Evolutionary conservation across 2,888 invertebrate species (phyloP), one percentile per base, ranked within the genome.

Genomic region (Thelaira solivaga): DNA sequence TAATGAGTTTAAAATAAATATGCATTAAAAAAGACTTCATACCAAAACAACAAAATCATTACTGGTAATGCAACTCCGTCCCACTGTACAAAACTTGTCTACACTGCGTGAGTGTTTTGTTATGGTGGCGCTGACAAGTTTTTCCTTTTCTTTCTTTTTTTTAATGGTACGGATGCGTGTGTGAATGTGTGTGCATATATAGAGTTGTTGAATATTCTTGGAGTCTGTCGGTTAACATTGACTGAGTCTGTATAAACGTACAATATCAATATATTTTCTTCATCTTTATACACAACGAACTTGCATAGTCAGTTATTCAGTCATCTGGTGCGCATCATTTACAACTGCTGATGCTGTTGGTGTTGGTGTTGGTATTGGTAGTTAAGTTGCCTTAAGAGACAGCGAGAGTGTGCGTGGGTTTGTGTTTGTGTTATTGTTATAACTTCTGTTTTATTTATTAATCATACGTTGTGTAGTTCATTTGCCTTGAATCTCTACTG

Each of bases 401-500:
- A n/a, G n/a, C n/a, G n/a, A n/a, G n/a, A n/a, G 31, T 49, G 11
- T 24, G 51, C 29, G 22, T 36, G 41, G 8, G 31, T 47, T 2
- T 16, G 20, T 57, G 16, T n/a, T 22, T 31, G n/a, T n/a, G 5
- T 39, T 10, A 39, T 10, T 13, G 4, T 36, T n/a, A 36, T n/a
- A 26, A 29, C 36, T 69, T 41, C 22, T 47, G 10, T 26, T 73
- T 53, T 34, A 51, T 69, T 59, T 57, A 62, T 77, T 68, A 64
- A 77, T 77, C 77, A 77, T 77, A 73, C 77, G 77, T 51, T 31
- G 39, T 73, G 65, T 61, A 51, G 77, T 73, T 29, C 68, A 45
- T 49, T 31, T 31, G 13, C 13, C n/a, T 13, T 64, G 39, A 49
- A 51, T 53, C 10, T 36, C 18, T n/a, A n/a, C 29, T 20, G 18